phyloP scores from a whole-genome alignment of 2,888 invertebrate species.

The Spodoptera exigua region DNA sequence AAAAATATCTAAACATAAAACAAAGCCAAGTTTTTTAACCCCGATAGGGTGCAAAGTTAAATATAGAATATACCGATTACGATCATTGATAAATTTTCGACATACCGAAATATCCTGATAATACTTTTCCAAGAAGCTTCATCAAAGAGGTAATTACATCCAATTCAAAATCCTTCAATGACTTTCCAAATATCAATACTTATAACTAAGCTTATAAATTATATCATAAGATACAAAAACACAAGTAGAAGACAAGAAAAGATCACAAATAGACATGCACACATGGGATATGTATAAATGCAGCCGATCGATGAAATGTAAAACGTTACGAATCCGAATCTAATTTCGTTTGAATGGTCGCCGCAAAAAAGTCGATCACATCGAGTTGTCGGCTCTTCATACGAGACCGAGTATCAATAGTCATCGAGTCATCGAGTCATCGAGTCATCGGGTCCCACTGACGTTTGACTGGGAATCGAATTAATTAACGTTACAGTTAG shows the following conservation, averaged over 20 bases:
- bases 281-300: constrained; percentile 19
- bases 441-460: constrained; percentile 52
- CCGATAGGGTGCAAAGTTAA: too few species aligned
- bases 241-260: neutral
- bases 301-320: constrained; percentile 51
- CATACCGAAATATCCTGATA: too few species aligned
- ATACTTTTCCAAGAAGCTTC: too few species aligned
- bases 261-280: neutral
- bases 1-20: too few species aligned
- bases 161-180: too few species aligned
- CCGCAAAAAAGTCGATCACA: constrained; percentile 82
- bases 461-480: constrained; percentile 73
- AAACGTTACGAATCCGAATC: constrained; percentile 81
- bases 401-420: constrained; percentile 79
- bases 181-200: too few species aligned
- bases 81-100: too few species aligned
- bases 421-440: constrained; percentile 65
- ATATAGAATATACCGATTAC: too few species aligned
- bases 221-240: too few species aligned
- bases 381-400: constrained; percentile 81
- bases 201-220: too few species aligned
- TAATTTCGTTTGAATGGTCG: constrained; percentile 81
- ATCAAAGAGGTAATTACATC: too few species aligned
- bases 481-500: constrained; percentile 81
- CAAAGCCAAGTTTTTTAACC: too few species aligned